These are phyloP conservation scores for Urocolius indicus DNA, from an alignment of 2,113 vertebrate species.

Conservation along the genomic window DNA sequence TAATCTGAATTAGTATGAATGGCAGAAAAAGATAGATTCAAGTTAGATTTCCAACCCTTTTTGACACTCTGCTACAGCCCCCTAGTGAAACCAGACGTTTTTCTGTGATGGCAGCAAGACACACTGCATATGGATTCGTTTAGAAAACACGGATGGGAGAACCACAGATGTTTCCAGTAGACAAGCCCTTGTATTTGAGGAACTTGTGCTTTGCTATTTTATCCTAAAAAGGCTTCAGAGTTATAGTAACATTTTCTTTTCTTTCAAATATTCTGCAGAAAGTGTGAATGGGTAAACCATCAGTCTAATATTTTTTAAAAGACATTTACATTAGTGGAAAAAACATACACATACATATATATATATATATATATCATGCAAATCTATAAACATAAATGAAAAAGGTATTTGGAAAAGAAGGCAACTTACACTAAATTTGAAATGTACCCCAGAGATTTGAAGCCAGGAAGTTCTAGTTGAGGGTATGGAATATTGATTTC, in stretches of 20 bases:
- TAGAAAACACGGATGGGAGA: background rate
- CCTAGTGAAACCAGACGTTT: constrained; percentile 19
- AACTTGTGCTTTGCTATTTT: constrained; percentile 13
- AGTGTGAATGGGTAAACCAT: background rate
- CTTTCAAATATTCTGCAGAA: background rate
- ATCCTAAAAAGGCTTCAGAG: background rate
- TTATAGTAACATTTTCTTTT: background rate
- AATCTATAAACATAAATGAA: constrained; percentile 23
- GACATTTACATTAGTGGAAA: background rate
- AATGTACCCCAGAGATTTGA: background rate
- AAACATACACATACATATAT: background rate
- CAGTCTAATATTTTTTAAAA: background rate
- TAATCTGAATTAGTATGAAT: background rate
- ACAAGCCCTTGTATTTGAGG: constrained; percentile 23
- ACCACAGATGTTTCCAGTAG: constrained; percentile 26
- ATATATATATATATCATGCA: background rate
- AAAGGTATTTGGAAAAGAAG: constrained; percentile 40
- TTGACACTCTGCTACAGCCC: background rate
- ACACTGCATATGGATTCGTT: constrained; percentile 20
- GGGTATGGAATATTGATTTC: constrained; percentile 47
- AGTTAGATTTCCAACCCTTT: background rate
- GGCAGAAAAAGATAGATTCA: background rate
- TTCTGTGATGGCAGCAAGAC: constrained; percentile 1
- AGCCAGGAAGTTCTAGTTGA: constrained; percentile 41
- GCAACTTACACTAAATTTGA: background rate